Evolutionary conservation across 2,797 vertebrate species (phyloP), one percentile per base, ranked within the genome.

Genomic region (Acanthurus lineatus): DNA sequence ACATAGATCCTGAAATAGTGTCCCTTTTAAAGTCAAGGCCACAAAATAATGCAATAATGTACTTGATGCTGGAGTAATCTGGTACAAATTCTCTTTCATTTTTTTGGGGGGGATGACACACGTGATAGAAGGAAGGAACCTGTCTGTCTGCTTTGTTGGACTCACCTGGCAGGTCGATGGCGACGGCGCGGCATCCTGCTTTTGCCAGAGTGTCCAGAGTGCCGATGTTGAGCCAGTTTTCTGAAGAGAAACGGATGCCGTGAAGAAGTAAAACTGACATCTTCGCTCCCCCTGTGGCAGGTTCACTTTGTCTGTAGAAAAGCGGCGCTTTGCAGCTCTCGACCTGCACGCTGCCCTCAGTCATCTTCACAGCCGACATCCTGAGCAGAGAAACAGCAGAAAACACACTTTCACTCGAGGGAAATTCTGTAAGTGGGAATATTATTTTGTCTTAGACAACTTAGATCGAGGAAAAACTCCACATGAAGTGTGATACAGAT

Each of bases 101-200:
- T 42, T 42, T n/a, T n/a, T n/a, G n/a, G n/a, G n/a, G n/a, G n/a
- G n/a, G n/a, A n/a, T n/a, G n/a, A n/a, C n/a, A n/a, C n/a, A n/a
- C n/a, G 3, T 32, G 28, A 32, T 32, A 32, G 2, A 32, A 32
- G 4, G 28, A 32, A 32, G 7, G n/a, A 28, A 7, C 7, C 14
- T 42, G 17, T 19, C n/a, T 47, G 3, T 3, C 28, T 71, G 56
- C 15, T 71, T 47, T 5, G 25, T 7, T 35, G 52, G 51, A 78
- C 81, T 69, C 60, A 99, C 98, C 98, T 86, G 98, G 98, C 75
- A 99, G 91, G 89, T 99, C 98, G 1, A 99, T 86, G 79, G 97
- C 98, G 17, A 99, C 94, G 0, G 97, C 97, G 0, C 95, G 92
- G 88, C 96, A 96, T 59, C 97, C 97, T 0, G 96, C 96, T 35